phyloP scores from a whole-genome alignment of 2,888 invertebrate species.

The Conomelus anceps region DNA sequence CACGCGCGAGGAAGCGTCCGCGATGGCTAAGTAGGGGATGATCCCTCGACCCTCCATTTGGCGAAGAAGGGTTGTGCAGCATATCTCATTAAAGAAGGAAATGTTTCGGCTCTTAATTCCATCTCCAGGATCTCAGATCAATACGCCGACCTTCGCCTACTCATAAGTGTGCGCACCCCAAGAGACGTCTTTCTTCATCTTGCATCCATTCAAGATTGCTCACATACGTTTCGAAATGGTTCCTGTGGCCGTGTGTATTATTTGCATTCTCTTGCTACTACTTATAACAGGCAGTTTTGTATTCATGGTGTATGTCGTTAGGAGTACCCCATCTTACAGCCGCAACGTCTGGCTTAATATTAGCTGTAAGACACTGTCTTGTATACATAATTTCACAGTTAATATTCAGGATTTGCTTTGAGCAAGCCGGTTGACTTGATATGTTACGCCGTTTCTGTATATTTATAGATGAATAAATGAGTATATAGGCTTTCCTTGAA shows the following conservation, averaged over 20 bases:
- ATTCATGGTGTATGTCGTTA: background rate
- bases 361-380: background rate
- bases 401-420: background rate
- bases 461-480: background rate
- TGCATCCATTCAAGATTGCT: too few species aligned
- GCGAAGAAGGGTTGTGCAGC: background rate
- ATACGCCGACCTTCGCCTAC: background rate
- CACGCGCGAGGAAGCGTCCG: background rate
- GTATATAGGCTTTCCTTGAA: background rate
- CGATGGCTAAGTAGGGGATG: background rate
- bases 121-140: background rate
- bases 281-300: background rate
- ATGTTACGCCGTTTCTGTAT: background rate
- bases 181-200: background rate
- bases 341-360: background rate
- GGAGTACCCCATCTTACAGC: background rate
- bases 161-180: background rate
- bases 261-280: background rate
- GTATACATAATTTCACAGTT: background rate
- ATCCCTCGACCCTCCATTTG: background rate
- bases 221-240: background rate
- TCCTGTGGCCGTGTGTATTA: background rate
- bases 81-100: background rate
- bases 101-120: background rate
- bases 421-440: background rate